Evolutionary conservation across 2,888 invertebrate species (phyloP), one percentile per base, ranked within the genome.

Genomic region (Dromius quadrimaculatus): DNA sequence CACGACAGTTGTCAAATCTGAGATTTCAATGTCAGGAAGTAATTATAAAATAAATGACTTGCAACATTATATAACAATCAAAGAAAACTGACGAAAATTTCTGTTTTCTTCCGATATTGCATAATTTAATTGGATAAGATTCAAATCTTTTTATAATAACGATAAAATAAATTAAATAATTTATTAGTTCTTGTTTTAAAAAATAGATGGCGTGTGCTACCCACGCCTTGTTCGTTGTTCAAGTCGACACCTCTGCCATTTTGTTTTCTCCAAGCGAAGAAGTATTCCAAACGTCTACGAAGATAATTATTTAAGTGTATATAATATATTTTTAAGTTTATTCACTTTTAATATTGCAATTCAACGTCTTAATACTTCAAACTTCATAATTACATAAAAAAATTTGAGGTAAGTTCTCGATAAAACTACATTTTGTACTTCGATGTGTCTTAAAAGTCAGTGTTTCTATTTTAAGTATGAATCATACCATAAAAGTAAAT

Each of bases 271-370:
- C 68, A 43, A 66, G 50, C 13, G 28, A 32, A 45, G 45, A 57
- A 54, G 59, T 15, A 59, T 28, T 19, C 47, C 19, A 57, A 28
- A 41, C 34, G 54, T 20, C 34, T 57, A 57, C 9, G 68, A 68
- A 68, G 68, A 59, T 5, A 19, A 20, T 50, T 63, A 54, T 66
- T 43, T 70, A 62, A 72, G 36, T 59, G 57, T 57, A 71, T 54
- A 57, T 36, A 47, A 73, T 41, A 73, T 71, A 71, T 68, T 68
- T 61, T 71, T 63, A 54, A 62, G 47, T 65, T 43, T 45, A 20
- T 17, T 59, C 34, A 23, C 19, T 22, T 45, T 38, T 45, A 62
- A 70, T 70, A 62, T 69, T 59, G 68, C 32, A 69, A 45, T 59
- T 61, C 70, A 20, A 45, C 62, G 36, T n/a, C 28, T 13, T 36